Evolutionary conservation across 2,888 invertebrate species (phyloP).

Genomic region (Drosophila atripex): DNA sequence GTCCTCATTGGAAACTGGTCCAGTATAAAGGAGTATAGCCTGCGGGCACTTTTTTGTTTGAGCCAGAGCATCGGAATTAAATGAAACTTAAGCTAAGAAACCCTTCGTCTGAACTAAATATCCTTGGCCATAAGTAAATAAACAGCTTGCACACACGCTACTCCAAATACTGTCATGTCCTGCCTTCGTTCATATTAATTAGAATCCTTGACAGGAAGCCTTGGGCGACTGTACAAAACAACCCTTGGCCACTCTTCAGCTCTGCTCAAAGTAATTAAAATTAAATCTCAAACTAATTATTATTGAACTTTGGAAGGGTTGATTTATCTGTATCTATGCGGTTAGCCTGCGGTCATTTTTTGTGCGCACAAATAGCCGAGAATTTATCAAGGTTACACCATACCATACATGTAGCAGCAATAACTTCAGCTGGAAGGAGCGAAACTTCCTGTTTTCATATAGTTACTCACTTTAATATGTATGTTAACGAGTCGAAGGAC

Average conservation of each 20-base stretch:
- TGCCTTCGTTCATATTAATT: slow-evolving; percentile 62
- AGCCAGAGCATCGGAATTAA: slow-evolving; percentile 47
- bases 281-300: slow-evolving; percentile 80
- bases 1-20: slow-evolving; percentile 6
- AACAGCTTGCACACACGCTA: slow-evolving; percentile 33
- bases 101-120: slow-evolving; percentile 55
- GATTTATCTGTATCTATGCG: slow-evolving; percentile 26
- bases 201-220: slow-evolving; percentile 70
- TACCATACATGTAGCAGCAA: not conserved
- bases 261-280: slow-evolving; percentile 76
- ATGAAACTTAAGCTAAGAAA: slow-evolving; percentile 64
- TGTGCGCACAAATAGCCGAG: slow-evolving; percentile 44
- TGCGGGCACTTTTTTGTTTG: slow-evolving; percentile 45
- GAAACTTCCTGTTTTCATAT: not conserved
- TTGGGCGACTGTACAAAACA: slow-evolving; percentile 54
- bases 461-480: not conserved
- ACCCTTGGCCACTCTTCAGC: slow-evolving; percentile 13
- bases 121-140: slow-evolving; percentile 48
- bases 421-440: not conserved
- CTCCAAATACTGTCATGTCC: slow-evolving; percentile 24
- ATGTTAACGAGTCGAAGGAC: not conserved
- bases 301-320: slow-evolving; percentile 62
- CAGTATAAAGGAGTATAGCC: slow-evolving; percentile 27
- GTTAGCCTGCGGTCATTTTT: slow-evolving; percentile 63
- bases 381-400: slow-evolving; percentile 55